Base-by-base conservation (phyloP, 2,888 invertebrate genomes). In the Aspidiotus destructor region DNA sequence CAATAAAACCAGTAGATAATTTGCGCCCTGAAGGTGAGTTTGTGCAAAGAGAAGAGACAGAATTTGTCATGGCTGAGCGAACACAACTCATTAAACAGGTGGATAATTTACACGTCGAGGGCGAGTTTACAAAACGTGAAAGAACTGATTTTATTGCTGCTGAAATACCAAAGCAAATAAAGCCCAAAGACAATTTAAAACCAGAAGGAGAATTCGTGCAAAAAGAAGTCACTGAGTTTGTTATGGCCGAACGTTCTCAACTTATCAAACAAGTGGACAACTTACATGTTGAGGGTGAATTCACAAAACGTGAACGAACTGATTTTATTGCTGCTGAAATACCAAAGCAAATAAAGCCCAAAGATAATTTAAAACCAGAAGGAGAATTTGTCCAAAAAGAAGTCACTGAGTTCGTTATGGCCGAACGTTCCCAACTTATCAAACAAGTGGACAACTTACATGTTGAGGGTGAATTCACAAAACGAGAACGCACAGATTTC, bases 171-270 rank as follows among this genome's bases (percentile, higher is more conserved):
- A 77, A 77, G 40, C 78, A 77, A 7, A 81, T 78, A 72, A 85
- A 80, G 72, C 86, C 84, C 77, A 72, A 85, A 72, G 84, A 86
- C 75, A 72, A 74, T 28, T 77, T 87, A 2, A 82, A 80, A 75
- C 83, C 87, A 81, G 86, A 86, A 76, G 87, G 87, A 0, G 81
- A 79, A 61, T 81, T 84, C 62, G 81, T 67, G 9, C 73, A 74
- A 57, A 67, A 63, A 75, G 73, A 79, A 76, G 74, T 78, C 78
- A 73, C 78, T 76, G 71, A 81, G 76, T 75, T 80, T 16, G 58
- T 41, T 7, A 70, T 70, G 8, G 62, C 71, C 40, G 48, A 71
- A 69, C 44, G 71, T 77, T 13, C 79, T 74, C 71, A 80, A 75
- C 44, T 70, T 73, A 0, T 80, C 79, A 83, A 76, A 15, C 75